A percentile compares a stretch with the other conserved stretches of the same genome.
These are phyloP conservation scores for Limosa lapponica DNA, from an alignment of 2,797 vertebrate genomes.

Conservation along the genomic window DNA sequence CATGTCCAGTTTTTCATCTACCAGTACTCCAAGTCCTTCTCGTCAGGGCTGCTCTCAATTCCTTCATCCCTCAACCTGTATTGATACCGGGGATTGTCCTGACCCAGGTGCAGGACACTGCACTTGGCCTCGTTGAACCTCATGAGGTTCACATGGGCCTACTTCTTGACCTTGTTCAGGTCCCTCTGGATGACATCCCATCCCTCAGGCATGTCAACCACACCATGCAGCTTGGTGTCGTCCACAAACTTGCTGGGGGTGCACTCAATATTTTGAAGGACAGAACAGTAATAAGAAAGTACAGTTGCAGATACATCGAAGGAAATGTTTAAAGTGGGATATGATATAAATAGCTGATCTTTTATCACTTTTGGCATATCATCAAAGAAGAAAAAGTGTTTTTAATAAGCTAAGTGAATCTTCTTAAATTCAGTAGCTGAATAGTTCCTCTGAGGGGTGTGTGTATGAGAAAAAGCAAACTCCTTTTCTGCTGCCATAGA, in stretches of 20 bases:
- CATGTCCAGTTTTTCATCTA: background rate
- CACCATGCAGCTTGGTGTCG: background rate
- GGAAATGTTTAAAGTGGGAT: background rate
- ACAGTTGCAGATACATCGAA: background rate
- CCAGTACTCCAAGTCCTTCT: background rate
- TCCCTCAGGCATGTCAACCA: background rate
- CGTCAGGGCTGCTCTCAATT: background rate
- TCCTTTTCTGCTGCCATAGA: conserved; percentile 62
- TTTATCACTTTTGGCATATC: background rate
- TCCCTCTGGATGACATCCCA: background rate
- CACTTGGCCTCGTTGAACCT: background rate
- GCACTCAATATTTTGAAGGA: background rate
- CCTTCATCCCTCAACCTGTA: background rate
- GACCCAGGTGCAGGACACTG: background rate
- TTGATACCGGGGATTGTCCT: background rate
- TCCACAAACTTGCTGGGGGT: background rate
- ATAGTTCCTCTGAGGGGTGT: background rate
- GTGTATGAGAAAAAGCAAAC: background rate
- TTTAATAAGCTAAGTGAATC: conserved; percentile 44
- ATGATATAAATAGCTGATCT: background rate
- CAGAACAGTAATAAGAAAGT: conserved; percentile 21
- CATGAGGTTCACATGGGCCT: background rate
- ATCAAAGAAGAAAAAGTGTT: conserved; percentile 48
- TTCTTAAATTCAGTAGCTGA: conserved; percentile 55
- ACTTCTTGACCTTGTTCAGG: background rate